These are phyloP conservation scores for Macrosiphum euphorbiae DNA, from an alignment of 2,888 invertebrate species.

Conservation along the genomic window DNA sequence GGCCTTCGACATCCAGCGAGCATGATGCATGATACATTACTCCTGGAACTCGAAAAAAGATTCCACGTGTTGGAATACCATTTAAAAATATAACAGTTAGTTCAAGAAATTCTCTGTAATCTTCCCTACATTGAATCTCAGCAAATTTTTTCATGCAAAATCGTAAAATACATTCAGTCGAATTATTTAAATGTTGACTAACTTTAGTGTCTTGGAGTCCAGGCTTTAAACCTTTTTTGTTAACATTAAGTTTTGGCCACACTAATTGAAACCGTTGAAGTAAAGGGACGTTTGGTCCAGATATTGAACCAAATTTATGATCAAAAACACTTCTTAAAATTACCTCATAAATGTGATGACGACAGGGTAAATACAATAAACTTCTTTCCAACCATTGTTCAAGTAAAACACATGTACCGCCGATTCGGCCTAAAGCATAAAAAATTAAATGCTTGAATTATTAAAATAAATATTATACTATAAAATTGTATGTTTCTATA, in stretches of 20 bases:
- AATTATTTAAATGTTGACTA: constrained; percentile 20
- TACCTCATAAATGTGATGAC: constrained; percentile 68
- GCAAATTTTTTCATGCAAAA: neutral
- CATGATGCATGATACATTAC: too few relatives aligned
- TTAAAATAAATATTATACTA: constrained; percentile 6
- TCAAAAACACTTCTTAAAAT: constrained; percentile 65
- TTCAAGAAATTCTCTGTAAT: too few relatives aligned
- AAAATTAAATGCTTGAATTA: neutral
- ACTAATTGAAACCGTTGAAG: constrained; percentile 17
- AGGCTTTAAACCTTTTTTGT: neutral
- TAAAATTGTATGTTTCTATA: neutral
- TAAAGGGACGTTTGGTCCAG: constrained; percentile 33
- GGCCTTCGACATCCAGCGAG: too few relatives aligned
- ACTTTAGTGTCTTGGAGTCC: constrained; percentile 1
- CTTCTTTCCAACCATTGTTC: constrained; percentile 7
- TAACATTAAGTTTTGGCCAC: neutral
- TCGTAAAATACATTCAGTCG: neutral
- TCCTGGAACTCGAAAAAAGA: too few relatives aligned
- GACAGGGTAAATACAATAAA: constrained; percentile 67
- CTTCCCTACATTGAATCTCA: too few relatives aligned
- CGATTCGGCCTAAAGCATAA: neutral
- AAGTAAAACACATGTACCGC: constrained; percentile 38
- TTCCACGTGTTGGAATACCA: too few relatives aligned
- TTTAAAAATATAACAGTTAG: too few relatives aligned
- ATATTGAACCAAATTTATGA: constrained; percentile 68